These are phyloP conservation scores for Suncus etruscus DNA, from an alignment of 2,113 vertebrate species.

Conservation along the genomic window DNA sequence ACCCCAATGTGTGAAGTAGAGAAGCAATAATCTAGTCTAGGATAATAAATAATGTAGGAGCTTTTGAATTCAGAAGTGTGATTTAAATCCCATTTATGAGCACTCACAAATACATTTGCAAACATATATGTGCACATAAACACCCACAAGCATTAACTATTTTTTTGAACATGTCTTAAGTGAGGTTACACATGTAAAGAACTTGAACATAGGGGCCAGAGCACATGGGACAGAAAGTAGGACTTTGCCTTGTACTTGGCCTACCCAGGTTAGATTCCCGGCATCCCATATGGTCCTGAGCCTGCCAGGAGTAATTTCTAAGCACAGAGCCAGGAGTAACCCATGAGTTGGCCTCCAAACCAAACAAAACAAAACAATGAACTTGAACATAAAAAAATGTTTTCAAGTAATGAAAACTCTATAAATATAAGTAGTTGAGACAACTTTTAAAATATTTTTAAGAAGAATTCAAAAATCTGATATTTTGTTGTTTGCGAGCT, in stretches of 20 bases:
- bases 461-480: too few species aligned
- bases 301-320: too few species aligned
- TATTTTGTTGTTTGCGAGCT: too few species aligned
- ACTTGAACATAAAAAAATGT: too few species aligned
- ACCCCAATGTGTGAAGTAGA: not conserved
- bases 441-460: not conserved
- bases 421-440: slow-evolving; percentile 25
- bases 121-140: not conserved
- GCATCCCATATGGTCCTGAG: too few species aligned
- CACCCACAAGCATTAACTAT: not conserved
- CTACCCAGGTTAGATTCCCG: too few species aligned
- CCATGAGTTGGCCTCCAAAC: too few species aligned
- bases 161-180: not conserved
- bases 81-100: slow-evolving; percentile 12
- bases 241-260: too few species aligned
- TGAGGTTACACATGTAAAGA: slow-evolving; percentile 18
- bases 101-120: not conserved
- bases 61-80: not conserved
- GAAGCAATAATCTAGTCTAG: not conserved
- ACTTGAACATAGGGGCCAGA: not conserved
- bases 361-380: too few species aligned
- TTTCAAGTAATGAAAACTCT: not conserved
- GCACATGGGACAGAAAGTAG: too few species aligned
- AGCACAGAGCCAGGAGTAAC: too few species aligned
- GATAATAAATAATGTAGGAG: not conserved